phyloP scores from a whole-genome alignment of 2,113 vertebrate species.

The Oreochromis tanganicae region DNA sequence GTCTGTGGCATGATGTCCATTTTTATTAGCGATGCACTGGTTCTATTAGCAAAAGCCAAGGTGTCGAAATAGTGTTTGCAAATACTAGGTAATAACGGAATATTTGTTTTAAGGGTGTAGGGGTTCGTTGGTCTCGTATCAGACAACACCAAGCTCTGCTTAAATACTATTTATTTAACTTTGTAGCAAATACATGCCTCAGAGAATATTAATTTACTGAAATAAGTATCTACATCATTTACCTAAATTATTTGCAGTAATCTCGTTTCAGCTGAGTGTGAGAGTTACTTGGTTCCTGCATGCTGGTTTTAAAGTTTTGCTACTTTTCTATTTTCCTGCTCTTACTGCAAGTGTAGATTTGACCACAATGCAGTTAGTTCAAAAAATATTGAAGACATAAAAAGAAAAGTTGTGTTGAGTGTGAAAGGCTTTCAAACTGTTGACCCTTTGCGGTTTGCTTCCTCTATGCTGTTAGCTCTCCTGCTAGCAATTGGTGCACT shows the following conservation, averaged over 20 bases:
- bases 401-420: neutral
- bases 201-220: neutral
- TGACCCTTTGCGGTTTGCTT: neutral
- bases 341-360: neutral
- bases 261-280: neutral
- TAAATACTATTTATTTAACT: neutral
- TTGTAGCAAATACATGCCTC: neutral
- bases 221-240: neutral
- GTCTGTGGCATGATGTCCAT: neutral
- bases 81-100: neutral
- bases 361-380: neutral
- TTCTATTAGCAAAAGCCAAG: neutral
- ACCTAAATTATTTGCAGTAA: neutral
- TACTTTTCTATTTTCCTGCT: neutral
- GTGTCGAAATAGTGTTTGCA: fast-evolving
- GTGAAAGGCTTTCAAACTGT: neutral
- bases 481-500: neutral
- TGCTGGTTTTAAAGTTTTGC: neutral
- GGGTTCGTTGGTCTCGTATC: neutral
- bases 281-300: neutral
- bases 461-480: neutral
- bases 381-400: neutral
- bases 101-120: neutral
- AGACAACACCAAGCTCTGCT: fast-evolving
- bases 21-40: neutral